Conservation (phyloP, 2,113 vertebrate species). For the Bubo blakistoni region DNA sequence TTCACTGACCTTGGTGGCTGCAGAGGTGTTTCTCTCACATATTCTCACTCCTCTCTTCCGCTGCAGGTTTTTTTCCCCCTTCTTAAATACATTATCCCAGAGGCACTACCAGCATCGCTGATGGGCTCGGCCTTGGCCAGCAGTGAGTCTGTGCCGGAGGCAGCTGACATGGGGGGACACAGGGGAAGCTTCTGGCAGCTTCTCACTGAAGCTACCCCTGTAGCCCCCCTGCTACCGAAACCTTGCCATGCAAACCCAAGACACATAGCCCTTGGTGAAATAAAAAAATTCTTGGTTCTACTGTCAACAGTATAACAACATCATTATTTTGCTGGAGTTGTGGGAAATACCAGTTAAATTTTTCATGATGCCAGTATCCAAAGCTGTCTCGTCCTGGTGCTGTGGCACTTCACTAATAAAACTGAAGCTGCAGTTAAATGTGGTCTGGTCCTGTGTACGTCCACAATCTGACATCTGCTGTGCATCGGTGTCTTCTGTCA, state of each 20-base stretch:
- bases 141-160: background rate
- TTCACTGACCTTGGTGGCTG: too few species aligned
- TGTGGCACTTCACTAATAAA: background rate
- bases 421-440: background rate
- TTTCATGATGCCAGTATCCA: background rate
- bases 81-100: background rate
- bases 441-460: accelerated
- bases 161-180: too few species aligned
- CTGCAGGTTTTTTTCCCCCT: too few species aligned
- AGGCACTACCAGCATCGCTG: background rate
- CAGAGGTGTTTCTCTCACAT: too few species aligned
- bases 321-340: background rate
- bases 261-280: background rate
- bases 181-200: too few species aligned
- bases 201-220: too few species aligned
- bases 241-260: background rate
- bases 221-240: background rate
- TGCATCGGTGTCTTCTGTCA: accelerated
- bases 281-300: background rate
- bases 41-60: too few species aligned
- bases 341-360: background rate
- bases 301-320: background rate
- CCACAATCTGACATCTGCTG: background rate
- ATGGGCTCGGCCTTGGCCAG: background rate
- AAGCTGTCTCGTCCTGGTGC: background rate